Conservation (phyloP, 2,113 vertebrate genomes). For the human region DNA sequence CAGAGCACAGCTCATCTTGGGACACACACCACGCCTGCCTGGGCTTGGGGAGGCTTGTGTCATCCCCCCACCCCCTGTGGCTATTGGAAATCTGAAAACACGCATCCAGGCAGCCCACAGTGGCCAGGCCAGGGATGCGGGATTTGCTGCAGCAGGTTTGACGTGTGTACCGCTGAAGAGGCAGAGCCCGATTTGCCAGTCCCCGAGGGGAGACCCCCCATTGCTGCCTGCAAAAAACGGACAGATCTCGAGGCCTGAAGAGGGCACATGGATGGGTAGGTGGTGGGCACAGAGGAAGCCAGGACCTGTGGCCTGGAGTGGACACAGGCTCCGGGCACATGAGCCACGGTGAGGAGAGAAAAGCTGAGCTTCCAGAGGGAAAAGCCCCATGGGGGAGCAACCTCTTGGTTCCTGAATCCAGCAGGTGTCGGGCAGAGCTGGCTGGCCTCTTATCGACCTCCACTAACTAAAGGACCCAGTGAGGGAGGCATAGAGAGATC, state of each 20-base stretch:
- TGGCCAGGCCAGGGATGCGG: not conserved
- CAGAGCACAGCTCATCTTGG: not conserved
- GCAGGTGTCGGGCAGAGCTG: not conserved
- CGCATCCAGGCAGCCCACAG: not conserved
- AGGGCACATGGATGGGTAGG: no score
- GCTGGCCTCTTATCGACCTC: not conserved
- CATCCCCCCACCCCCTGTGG: rapidly evolving
- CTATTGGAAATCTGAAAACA: not conserved
- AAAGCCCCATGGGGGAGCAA: not conserved
- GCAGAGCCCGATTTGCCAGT: rapidly evolving
- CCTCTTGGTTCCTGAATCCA: not conserved
- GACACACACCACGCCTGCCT: not conserved
- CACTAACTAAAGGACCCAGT: not conserved
- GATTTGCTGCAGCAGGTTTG: not conserved
- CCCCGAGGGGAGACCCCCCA: not conserved
- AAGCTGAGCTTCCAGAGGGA: not conserved
- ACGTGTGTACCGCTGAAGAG: no score
- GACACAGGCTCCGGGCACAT: rapidly evolving
- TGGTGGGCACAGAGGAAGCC: not conserved
- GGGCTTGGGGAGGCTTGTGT: not conserved
- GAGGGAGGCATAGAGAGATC: not conserved
- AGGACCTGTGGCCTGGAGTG: rapidly evolving
- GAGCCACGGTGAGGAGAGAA: no score
- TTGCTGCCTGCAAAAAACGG: not conserved
- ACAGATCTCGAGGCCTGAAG: not conserved